Conservation (phyloP, 2,797 vertebrate genomes). For the Monodelphis domestica region DNA sequence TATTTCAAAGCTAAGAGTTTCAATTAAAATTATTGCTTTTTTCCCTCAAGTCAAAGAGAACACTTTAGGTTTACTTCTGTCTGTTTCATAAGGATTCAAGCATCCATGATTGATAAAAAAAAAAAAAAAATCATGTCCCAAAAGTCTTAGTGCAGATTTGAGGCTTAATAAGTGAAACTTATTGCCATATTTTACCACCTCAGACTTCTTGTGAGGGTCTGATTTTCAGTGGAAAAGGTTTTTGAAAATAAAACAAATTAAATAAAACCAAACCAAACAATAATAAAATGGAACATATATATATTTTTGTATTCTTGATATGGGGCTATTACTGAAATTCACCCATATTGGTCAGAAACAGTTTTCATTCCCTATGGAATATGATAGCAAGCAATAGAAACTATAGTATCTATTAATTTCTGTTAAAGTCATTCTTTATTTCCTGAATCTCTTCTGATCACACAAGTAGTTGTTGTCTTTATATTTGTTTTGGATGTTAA, state of each 20-base stretch:
- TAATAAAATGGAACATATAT: constrained; percentile 8
- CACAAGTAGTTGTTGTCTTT: neutral
- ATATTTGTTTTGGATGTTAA: neutral
- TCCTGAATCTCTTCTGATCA: constrained; percentile 11
- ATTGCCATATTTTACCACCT: neutral
- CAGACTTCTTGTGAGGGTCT: neutral
- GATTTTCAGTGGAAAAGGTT: neutral
- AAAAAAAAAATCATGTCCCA: no score
- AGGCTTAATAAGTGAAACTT: neutral
- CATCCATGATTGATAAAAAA: no score
- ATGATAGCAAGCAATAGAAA: constrained; percentile 74
- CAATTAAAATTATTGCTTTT: neutral
- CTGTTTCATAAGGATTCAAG: neutral
- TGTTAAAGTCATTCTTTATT: constrained; percentile 69
- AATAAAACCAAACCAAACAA: neutral
- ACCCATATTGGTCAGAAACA: constrained; percentile 68
- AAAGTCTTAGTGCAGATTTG: neutral
- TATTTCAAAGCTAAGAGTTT: neutral
- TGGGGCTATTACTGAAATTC: constrained; percentile 71
- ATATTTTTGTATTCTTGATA: constrained; percentile 40
- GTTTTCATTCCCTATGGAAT: constrained; percentile 73
- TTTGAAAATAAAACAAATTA: neutral
- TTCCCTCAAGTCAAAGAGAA: neutral
- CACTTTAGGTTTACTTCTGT: neutral
- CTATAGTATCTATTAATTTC: constrained; percentile 68